Percentiles rank a stretch among this genome's conserved stretches.
Conservation (phyloP, 1,140 invertebrate genomes). For the Drosophila baimaii region DNA sequence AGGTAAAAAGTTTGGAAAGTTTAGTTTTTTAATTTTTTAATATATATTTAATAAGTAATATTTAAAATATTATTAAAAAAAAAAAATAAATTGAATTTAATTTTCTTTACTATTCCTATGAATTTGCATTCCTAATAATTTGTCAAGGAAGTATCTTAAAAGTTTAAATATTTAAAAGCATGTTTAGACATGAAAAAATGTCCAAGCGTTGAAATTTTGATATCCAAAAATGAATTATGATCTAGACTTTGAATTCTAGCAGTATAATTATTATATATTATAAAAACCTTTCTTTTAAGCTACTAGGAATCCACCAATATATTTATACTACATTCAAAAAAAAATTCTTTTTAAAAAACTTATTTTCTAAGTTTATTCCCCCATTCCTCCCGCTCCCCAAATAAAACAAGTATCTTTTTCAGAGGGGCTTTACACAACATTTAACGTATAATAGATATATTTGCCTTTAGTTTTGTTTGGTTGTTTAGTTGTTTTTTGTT, state of each 20-base stretch:
- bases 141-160: neutral
- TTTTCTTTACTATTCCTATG: too few relatives aligned
- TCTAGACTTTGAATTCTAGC: too few relatives aligned
- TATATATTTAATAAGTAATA: neutral
- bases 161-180: too few relatives aligned
- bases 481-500: constrained; percentile 41
- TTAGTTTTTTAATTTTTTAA: neutral
- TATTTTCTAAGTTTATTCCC: neutral
- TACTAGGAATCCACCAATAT: too few relatives aligned
- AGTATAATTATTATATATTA: too few relatives aligned
- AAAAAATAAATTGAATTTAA: neutral
- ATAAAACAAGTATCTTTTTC: constrained; percentile 11
- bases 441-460: constrained; percentile 70
- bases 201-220: too few relatives aligned
- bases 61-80: neutral
- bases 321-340: too few relatives aligned
- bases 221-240: too few relatives aligned
- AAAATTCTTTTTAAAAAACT: neutral
- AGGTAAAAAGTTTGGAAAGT: neutral
- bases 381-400: neutral
- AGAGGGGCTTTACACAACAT: constrained; percentile 80
- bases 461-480: constrained; percentile 51
- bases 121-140: too few relatives aligned
- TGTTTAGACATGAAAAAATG: too few relatives aligned
- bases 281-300: too few relatives aligned